These are phyloP conservation scores for Morpho helenor DNA, from an alignment of 2,888 invertebrate genomes.

Conservation along the genomic window DNA sequence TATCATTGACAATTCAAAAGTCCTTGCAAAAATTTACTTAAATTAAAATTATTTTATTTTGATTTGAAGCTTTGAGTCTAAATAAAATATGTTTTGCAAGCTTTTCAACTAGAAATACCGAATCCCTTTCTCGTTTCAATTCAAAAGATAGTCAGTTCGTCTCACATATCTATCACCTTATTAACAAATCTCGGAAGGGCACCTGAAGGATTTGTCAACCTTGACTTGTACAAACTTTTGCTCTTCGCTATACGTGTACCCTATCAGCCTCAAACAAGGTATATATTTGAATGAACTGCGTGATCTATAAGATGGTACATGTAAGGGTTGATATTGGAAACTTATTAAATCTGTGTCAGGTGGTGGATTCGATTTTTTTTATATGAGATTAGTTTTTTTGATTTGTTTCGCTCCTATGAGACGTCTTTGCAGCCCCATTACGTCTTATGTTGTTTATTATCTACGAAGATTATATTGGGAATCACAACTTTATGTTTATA, in stretches of 20 bases:
- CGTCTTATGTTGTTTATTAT: too few relatives aligned
- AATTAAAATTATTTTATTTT: too few relatives aligned
- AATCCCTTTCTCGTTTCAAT: slow-evolving; percentile 4
- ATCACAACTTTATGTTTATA: too few relatives aligned
- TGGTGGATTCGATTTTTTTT: slow-evolving; percentile 17
- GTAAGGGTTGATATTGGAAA: slow-evolving; percentile 21
- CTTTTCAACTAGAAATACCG: background rate
- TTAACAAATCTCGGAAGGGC: slow-evolving; percentile 22
- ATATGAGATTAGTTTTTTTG: slow-evolving; percentile 13
- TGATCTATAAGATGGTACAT: slow-evolving; percentile 1
- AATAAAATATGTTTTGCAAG: too few relatives aligned
- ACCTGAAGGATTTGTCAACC: slow-evolving; percentile 20
- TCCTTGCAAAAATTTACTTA: too few relatives aligned
- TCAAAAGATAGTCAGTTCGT: slow-evolving; percentile 16
- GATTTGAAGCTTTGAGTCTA: too few relatives aligned
- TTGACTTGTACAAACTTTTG: slow-evolving; percentile 7
- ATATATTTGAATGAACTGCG: slow-evolving; percentile 1
- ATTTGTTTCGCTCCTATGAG: background rate
- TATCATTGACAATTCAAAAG: too few relatives aligned
- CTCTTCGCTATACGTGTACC: background rate
- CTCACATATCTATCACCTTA: slow-evolving; percentile 24
- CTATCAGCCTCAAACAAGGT: slow-evolving; percentile 11
- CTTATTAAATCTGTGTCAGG: slow-evolving; percentile 24
- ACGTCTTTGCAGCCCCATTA: too few relatives aligned
- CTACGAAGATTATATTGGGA: too few relatives aligned